These are phyloP conservation scores for Xyrichtys novacula DNA, from an alignment of 2,797 vertebrate genomes.

Conservation along the genomic window DNA sequence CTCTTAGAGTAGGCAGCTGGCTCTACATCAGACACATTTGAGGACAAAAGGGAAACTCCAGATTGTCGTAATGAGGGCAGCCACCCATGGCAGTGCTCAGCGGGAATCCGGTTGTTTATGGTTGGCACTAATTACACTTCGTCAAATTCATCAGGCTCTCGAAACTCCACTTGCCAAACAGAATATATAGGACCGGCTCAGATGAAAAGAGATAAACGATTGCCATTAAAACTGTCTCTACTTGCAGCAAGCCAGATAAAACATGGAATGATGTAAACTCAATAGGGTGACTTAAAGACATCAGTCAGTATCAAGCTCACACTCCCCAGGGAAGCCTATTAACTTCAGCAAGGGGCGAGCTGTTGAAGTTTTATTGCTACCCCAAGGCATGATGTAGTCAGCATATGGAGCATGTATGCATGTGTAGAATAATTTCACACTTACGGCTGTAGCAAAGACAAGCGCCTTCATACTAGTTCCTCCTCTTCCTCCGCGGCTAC, in stretches of 20 bases:
- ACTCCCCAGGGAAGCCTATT: conserved; percentile 29
- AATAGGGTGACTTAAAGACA: conserved; percentile 35
- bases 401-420: conserved; percentile 15
- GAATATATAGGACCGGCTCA: conserved; percentile 28
- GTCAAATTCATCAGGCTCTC: conserved; percentile 42
- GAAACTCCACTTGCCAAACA: conserved; percentile 39
- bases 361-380: conserved; percentile 22
- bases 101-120: conserved; percentile 68
- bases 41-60: conserved; percentile 71
- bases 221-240: conserved; percentile 48
- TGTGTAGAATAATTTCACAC: conserved; percentile 17
- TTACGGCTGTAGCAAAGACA: conserved; percentile 12
- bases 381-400: conserved; percentile 18
- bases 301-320: conserved; percentile 40
- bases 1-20: conserved; percentile 56
- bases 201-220: conserved; percentile 39
- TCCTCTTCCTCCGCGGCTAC: conserved; percentile 4
- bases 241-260: conserved; percentile 44
- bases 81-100: conserved; percentile 67
- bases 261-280: conserved; percentile 43
- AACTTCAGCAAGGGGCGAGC: conserved; percentile 2
- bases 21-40: conserved; percentile 52
- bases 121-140: conserved; percentile 74
- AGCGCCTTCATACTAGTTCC: background rate
- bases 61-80: conserved; percentile 69